Evolutionary conservation across 1,140 invertebrate genomes (phyloP).

Genomic region (Drosophila baimaii): DNA sequence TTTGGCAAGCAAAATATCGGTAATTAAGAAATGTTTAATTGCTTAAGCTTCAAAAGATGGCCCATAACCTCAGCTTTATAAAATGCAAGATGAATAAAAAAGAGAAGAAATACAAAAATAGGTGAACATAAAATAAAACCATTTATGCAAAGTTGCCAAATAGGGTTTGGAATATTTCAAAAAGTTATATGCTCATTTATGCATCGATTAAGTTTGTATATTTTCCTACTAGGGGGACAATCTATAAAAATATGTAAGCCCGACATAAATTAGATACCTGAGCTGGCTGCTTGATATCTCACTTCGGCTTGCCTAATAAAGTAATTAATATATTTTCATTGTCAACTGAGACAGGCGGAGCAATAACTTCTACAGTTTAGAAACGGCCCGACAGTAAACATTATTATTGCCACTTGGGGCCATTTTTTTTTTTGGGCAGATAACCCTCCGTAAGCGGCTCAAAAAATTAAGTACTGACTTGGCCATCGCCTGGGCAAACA

Average conservation of each 20-base stretch:
- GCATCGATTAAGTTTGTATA: slow-evolving; percentile 4
- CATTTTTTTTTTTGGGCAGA: slow-evolving; percentile 11
- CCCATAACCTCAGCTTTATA: not conserved
- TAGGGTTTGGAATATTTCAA: not conserved
- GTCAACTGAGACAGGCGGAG: slow-evolving; percentile 3
- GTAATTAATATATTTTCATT: slow-evolving; percentile 24
- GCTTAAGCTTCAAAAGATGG: not conserved
- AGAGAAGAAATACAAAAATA: not conserved
- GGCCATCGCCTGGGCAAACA: slow-evolving; percentile 68
- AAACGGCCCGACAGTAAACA: slow-evolving; percentile 2
- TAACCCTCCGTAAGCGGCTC: slow-evolving; percentile 21
- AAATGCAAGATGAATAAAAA: slow-evolving; percentile 2
- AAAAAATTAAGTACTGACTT: slow-evolving; percentile 28
- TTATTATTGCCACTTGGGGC: slow-evolving; percentile 20
- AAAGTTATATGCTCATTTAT: slow-evolving; percentile 3
- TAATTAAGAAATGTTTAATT: not conserved
- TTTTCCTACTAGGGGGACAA: slow-evolving; percentile 1
- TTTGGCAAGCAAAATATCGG: no score
- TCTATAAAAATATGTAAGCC: not conserved
- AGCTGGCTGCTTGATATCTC: slow-evolving; percentile 11
- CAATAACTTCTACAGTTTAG: slow-evolving; percentile 27
- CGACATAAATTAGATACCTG: not conserved
- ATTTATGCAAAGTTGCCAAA: slow-evolving; percentile 14
- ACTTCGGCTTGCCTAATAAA: slow-evolving; percentile 15
- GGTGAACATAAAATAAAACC: not conserved